A percentile compares a stretch with the other conserved stretches of the same genome.
Conservation (phyloP, 2,888 invertebrate species). For the Synergus itoensis region DNA sequence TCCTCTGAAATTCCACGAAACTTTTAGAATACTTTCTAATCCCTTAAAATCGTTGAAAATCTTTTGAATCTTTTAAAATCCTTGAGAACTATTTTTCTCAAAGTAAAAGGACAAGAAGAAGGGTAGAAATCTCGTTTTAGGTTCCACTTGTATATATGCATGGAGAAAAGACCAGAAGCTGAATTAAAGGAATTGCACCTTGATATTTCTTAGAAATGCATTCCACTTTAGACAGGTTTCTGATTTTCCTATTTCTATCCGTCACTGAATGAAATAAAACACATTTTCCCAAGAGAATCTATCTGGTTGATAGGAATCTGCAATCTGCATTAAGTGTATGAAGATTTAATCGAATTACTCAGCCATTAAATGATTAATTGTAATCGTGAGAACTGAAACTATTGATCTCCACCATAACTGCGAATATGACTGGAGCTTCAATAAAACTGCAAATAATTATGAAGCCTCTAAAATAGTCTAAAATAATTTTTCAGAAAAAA, state of each 20-base stretch:
- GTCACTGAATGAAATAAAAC: constrained; percentile 25
- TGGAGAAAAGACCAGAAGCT: not conserved
- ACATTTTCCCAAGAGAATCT: not conserved
- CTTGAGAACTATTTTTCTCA: not conserved
- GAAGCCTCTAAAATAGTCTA: not conserved
- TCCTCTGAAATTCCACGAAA: too few relatives aligned
- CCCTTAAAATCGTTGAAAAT: too few relatives aligned
- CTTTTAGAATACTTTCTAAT: too few relatives aligned
- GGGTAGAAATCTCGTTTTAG: not conserved
- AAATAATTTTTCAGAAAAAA: not conserved
- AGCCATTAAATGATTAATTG: not conserved
- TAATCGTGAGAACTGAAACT: not conserved
- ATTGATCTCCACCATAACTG: not conserved
- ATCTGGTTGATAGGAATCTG: not conserved
- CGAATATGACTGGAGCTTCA: not conserved
- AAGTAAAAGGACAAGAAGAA: constrained; percentile 11
- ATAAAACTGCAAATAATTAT: not conserved
- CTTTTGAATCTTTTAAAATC: not conserved
- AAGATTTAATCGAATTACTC: not conserved
- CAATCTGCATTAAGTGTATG: not conserved
- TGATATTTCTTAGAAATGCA: not conserved
- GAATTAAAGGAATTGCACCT: constrained; percentile 33
- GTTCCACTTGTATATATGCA: not conserved
- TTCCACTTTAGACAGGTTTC: not conserved
- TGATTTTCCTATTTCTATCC: constrained; percentile 11